phyloP scores from a whole-genome alignment of 2,888 invertebrate species.

The Nowickia ferox region DNA sequence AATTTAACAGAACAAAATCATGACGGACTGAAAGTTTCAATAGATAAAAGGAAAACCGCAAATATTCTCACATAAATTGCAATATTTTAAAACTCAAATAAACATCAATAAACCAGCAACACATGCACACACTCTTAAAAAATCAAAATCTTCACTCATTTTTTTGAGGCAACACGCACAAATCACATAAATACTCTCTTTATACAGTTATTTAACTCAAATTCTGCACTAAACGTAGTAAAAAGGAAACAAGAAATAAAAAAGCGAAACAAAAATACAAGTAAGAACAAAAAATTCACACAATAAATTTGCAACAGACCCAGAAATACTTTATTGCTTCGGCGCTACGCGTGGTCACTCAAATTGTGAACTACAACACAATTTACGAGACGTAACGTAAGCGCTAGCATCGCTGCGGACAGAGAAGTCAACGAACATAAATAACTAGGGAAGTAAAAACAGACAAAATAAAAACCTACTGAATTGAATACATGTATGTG shows the following conservation, averaged over 20 bases:
- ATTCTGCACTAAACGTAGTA: slow-evolving; percentile 12
- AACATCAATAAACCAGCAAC: slow-evolving; percentile 8
- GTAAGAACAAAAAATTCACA: slow-evolving; percentile 72
- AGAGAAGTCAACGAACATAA: slow-evolving; percentile 58
- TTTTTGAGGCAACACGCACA: slow-evolving; percentile 22
- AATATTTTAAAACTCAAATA: slow-evolving; percentile 52
- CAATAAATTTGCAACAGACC: slow-evolving; percentile 74
- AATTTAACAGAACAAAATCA: neutral
- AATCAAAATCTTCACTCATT: slow-evolving; percentile 69
- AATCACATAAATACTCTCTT: slow-evolving; percentile 56
- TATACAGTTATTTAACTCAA: slow-evolving; percentile 51
- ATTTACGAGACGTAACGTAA: slow-evolving; percentile 69
- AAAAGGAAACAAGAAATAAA: neutral
- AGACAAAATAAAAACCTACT: slow-evolving; percentile 26
- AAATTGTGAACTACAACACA: slow-evolving; percentile 66
- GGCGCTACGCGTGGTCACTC: slow-evolving; percentile 76
- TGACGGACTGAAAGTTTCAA: neutral
- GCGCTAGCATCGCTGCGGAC: slow-evolving; percentile 42
- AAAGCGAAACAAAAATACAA: slow-evolving; percentile 24
- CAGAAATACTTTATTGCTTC: slow-evolving; percentile 76
- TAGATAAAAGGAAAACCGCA: slow-evolving; percentile 15
- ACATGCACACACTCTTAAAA: slow-evolving; percentile 12
- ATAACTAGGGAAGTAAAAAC: slow-evolving; percentile 68
- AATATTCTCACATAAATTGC: slow-evolving; percentile 73
- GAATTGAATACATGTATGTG: slow-evolving; percentile 28